Conservation (phyloP, 2,113 vertebrate species). For the Ariopsis seemanni region DNA sequence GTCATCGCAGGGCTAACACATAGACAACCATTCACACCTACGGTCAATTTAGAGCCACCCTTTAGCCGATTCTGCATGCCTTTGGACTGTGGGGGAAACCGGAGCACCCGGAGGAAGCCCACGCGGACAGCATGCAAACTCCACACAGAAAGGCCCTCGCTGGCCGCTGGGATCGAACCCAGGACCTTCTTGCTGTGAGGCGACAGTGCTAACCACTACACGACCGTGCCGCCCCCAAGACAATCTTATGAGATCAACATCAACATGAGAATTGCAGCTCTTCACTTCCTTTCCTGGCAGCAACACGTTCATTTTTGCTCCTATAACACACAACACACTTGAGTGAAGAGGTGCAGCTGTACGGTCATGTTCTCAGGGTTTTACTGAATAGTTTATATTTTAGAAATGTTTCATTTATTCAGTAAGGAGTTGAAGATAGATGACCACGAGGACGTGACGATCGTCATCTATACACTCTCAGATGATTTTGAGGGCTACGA, state of each 20-base stretch:
- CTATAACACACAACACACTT: not conserved
- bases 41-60: too few relatives aligned
- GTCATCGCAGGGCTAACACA: too few relatives aligned
- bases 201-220: too few relatives aligned
- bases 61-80: too few relatives aligned
- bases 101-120: too few relatives aligned
- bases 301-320: not conserved
- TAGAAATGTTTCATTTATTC: not conserved
- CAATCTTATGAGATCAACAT: not conserved
- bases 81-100: too few relatives aligned
- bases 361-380: not conserved
- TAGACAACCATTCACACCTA: too few relatives aligned
- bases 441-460: not conserved
- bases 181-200: too few relatives aligned
- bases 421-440: not conserved
- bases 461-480: not conserved
- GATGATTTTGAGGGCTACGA: not conserved
- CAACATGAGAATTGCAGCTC: not conserved
- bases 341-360: not conserved
- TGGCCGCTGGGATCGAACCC: too few relatives aligned
- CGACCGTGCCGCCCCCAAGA: too few relatives aligned
- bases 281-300: not conserved
- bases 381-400: not conserved
- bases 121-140: too few relatives aligned
- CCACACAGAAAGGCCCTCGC: too few relatives aligned